A percentile compares a stretch with the other conserved stretches of the same genome.
Evolutionary conservation across 2,797 vertebrate genomes (phyloP).

Genomic region (Paguma larvata): DNA sequence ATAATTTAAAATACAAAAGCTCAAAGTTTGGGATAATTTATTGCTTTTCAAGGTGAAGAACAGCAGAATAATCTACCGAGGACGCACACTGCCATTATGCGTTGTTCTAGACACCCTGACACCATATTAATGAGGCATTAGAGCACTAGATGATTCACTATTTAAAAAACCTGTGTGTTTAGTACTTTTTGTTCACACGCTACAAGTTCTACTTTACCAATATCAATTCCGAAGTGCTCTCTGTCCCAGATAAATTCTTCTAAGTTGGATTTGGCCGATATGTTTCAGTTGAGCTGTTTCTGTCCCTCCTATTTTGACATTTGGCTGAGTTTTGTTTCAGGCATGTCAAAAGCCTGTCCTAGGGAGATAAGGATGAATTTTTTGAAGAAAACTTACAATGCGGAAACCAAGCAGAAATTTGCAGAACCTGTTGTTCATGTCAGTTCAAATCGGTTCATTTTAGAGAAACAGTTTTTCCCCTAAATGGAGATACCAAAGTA

Average conservation of each 20-base stretch:
- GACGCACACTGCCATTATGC: not conserved
- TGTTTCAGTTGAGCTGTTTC: conserved; percentile 61
- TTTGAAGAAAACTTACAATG: conserved; percentile 55
- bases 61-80: not conserved
- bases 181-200: conserved; percentile 51
- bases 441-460: not conserved
- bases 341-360: conserved; percentile 34
- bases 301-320: conserved; percentile 48
- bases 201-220: conserved; percentile 25
- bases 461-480: not conserved
- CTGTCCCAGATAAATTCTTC: conserved; percentile 21
- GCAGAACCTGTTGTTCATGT: not conserved
- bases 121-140: not conserved
- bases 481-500: not conserved
- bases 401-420: conserved; percentile 39
- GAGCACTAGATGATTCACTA: not conserved
- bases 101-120: not conserved
- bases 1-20: not conserved
- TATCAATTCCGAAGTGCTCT: conserved; percentile 48
- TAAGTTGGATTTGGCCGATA: conserved; percentile 60
- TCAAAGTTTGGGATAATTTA: not conserved
- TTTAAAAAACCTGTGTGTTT: not conserved
- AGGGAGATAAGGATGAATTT: conserved; percentile 74
- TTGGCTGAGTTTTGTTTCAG: conserved; percentile 67
- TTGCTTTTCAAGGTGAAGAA: not conserved